Evolutionary conservation across 2,888 invertebrate species (phyloP), one percentile per base, ranked within the genome.

Genomic region (Choristoneura rosaceana): DNA sequence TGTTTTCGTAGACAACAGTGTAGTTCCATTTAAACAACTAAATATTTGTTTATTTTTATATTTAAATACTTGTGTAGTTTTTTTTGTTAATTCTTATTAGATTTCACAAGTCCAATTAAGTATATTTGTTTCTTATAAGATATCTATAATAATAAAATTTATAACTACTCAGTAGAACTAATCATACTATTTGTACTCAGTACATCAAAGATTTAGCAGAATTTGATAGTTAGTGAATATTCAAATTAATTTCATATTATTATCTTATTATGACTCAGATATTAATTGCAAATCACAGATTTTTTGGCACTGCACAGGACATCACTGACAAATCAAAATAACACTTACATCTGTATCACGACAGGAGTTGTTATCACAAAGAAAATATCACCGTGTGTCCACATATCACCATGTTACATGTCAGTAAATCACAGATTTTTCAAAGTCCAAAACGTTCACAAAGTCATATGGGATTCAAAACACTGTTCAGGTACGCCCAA

Each of bases 401-500:
- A 75, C 73, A 64, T 61, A 71, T 68, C 71, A 71, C 71, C 62
- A 66, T 62, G 41, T 69, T 60, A 52, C 64, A 69, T 68, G 68
- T 73, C 73, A 69, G 52, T 69, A 69, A 64, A 73, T 69, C 73
- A 73, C 73, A 69, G 80, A 82, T 77, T 78, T 76, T 76, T 78
- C 78, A 74, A 50, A 79, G 81, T 82, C 80, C 79, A 80, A 82
- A 76, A 76, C 55, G 34, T 62, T 59, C 66, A 25, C 71, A 70
- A 70, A 73, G 71, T 71, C 71, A 45, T 33, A 43, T 34, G 64
- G 33, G 41, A 58, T 83, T 81, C 76, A 76, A 81, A 85, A 85
- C 88, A 90, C 88, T 88, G 89, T 89, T 38, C 87, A 87, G 85
- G 81, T 84, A 88, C 88, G 87, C 89, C 89, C 90, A 85, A 86